A percentile compares a stretch with the other conserved stretches of the same genome.
phyloP scores from a whole-genome alignment of 1,140 invertebrate genomes.

The Brachionus koreanus region DNA sequence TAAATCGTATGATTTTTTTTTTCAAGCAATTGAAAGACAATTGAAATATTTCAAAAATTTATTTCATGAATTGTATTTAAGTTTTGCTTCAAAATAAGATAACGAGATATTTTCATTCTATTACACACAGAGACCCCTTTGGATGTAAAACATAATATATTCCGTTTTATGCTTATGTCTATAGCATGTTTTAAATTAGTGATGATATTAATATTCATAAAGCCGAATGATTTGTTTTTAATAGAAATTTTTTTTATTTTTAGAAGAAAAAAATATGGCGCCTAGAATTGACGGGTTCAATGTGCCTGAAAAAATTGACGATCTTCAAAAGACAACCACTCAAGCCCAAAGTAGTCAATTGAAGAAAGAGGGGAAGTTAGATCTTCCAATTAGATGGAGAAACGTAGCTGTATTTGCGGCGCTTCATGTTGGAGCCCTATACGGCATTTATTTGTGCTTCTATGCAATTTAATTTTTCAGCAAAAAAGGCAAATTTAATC shows the following conservation, averaged over 20 bases:
- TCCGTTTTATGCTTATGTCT: background rate
- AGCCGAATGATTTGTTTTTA: background rate
- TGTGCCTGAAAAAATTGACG: background rate
- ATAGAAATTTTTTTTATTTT: background rate
- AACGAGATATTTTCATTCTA: background rate
- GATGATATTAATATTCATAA: background rate
- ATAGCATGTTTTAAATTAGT: background rate
- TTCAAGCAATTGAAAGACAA: background rate
- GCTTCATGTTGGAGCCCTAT: constrained; percentile 79
- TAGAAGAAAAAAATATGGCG: constrained; percentile 31
- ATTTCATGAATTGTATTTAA: background rate
- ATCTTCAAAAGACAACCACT: background rate
- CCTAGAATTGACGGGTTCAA: constrained; percentile 24
- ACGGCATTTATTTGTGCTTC: constrained; percentile 76
- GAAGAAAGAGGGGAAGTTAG: constrained; percentile 87
- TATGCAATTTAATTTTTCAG: no score
- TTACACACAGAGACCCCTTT: background rate
- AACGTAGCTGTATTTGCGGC: constrained; percentile 80
- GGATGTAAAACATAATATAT: background rate
- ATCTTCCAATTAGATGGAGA: constrained; percentile 87
- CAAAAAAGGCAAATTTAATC: no score
- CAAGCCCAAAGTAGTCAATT: constrained; percentile 64
- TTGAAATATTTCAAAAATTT: background rate
- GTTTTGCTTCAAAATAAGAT: background rate
- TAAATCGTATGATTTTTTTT: background rate